These are phyloP conservation scores for Scaptodrosophila lebanonensis DNA, from an alignment of 1,140 invertebrate species.

Conservation along the genomic window DNA sequence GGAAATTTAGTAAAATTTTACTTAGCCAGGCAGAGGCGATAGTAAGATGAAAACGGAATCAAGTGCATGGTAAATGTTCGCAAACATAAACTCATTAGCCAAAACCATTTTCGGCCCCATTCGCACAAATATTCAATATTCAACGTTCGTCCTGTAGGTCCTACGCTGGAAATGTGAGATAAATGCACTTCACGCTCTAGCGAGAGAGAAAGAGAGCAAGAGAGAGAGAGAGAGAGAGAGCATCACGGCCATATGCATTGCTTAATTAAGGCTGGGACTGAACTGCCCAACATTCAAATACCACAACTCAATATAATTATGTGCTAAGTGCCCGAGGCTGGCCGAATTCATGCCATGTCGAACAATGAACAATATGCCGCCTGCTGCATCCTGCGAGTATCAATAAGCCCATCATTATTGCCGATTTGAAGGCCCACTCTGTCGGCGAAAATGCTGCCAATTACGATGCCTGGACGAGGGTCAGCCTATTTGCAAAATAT, in stretches of 20 bases:
- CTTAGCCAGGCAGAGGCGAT: constrained; percentile 11
- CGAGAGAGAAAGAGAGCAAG: background rate
- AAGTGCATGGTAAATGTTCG: constrained; percentile 12
- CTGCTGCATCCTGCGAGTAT: constrained; percentile 27
- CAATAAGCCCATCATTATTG: constrained; percentile 28
- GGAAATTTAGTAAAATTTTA: constrained; percentile 17
- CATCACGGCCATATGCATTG: constrained; percentile 14
- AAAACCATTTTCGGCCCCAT: constrained; percentile 17
- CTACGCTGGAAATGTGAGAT: no score
- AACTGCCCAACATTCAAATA: constrained; percentile 1
- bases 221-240: background rate
- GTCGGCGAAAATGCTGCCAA: constrained; percentile 1
- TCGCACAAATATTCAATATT: constrained; percentile 33
- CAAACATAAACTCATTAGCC: constrained; percentile 43
- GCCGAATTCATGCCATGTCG: constrained; percentile 21
- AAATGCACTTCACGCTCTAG: no score
- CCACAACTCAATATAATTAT: constrained; percentile 35
- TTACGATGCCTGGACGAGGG: no score
- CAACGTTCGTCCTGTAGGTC: background rate
- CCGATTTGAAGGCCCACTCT: constrained; percentile 3
- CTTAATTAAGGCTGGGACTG: constrained; percentile 35
- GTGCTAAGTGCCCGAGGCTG: constrained; percentile 31
- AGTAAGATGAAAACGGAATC: no score
- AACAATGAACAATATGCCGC: constrained; percentile 11
- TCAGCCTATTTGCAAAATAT: no score